These are phyloP conservation scores for Oryzias sinensis DNA, from an alignment of 2,797 vertebrate genomes.

Conservation along the genomic window DNA sequence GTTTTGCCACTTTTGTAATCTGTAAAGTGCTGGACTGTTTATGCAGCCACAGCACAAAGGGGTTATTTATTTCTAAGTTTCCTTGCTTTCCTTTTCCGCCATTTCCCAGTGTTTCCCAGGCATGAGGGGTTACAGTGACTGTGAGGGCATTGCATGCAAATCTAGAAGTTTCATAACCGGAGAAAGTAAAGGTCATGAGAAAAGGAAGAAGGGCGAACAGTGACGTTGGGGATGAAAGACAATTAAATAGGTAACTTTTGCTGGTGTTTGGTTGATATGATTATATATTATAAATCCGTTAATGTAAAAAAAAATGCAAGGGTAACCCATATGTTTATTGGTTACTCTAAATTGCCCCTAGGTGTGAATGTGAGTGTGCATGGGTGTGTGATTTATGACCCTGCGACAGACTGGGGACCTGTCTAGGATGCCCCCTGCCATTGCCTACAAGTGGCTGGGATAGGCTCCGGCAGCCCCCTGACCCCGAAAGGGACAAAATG, in stretches of 20 bases:
- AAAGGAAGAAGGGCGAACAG: constrained; percentile 21
- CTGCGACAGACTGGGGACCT: too few species aligned
- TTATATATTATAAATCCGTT: too few species aligned
- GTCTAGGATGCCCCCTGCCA: too few species aligned
- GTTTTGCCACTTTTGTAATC: constrained; percentile 46
- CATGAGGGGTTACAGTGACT: constrained; percentile 38
- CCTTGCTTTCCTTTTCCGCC: constrained; percentile 60
- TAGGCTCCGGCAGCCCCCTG: too few species aligned
- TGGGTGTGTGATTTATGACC: too few species aligned
- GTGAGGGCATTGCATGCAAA: constrained; percentile 20
- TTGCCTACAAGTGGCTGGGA: too few species aligned
- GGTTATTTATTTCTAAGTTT: constrained; percentile 78
- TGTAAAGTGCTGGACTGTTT: constrained; percentile 69
- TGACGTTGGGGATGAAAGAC: constrained; percentile 13
- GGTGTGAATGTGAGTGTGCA: too few species aligned
- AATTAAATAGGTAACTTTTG: background rate
- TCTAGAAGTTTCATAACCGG: constrained; percentile 56
- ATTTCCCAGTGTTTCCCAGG: constrained; percentile 73
- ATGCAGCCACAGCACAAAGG: constrained; percentile 68
- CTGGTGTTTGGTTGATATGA: background rate
- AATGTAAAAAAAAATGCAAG: too few species aligned
- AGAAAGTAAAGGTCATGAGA: constrained; percentile 63
- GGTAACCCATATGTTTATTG: too few species aligned
- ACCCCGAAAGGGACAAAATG: too few species aligned
- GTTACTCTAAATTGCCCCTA: too few species aligned